These are phyloP conservation scores for Epirrita christyi DNA, from an alignment of 2,888 invertebrate species.

Conservation along the genomic window DNA sequence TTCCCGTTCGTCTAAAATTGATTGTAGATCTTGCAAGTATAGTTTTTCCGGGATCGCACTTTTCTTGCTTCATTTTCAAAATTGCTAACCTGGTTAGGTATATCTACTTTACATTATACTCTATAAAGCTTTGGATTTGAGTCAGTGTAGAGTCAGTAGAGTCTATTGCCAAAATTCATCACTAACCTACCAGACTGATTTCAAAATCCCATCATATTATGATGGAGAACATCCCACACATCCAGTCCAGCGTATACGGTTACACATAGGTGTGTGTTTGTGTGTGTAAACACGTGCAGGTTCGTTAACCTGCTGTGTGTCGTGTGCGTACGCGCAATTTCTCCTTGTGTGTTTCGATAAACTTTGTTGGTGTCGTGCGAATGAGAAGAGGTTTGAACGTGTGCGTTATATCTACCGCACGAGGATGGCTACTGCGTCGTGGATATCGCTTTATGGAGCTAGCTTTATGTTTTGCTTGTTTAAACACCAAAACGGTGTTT, in stretches of 20 bases:
- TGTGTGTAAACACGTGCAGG: conserved; percentile 64
- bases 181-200: conserved; percentile 6
- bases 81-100: background rate
- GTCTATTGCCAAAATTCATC: conserved; percentile 4
- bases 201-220: conserved; percentile 24
- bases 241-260: conserved; percentile 20
- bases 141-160: background rate
- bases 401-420: conserved; percentile 26
- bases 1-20: conserved; percentile 7
- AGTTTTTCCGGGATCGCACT: background rate
- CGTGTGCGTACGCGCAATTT: conserved; percentile 47
- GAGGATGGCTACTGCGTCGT: conserved; percentile 34
- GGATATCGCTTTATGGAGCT: conserved; percentile 33
- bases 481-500: background rate
- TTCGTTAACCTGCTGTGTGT: conserved; percentile 72
- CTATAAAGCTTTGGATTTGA: background rate
- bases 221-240: conserved; percentile 39
- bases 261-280: conserved; percentile 53
- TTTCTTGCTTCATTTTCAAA: background rate
- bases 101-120: background rate
- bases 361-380: conserved; percentile 24
- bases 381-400: conserved; percentile 7
- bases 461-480: conserved; percentile 18
- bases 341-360: conserved; percentile 33
- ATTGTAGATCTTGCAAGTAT: conserved; percentile 4